Percentiles rank a stretch among this genome's conserved stretches.
Evolutionary conservation across 2,797 vertebrate genomes (phyloP).

Genomic region (Amniataba percoides): DNA sequence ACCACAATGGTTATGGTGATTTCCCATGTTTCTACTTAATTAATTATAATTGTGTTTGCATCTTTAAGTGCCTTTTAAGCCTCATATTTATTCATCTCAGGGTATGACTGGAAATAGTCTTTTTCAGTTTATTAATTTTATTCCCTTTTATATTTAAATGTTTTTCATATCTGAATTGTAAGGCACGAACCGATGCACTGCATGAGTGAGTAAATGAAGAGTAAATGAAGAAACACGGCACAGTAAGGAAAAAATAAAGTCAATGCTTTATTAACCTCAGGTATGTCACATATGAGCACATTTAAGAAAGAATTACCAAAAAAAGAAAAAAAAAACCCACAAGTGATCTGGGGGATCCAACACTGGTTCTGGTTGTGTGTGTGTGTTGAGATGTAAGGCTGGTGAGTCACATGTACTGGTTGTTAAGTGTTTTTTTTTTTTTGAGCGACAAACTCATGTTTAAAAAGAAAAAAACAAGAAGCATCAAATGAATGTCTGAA

Average conservation of each 20-base stretch:
- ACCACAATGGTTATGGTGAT: neutral
- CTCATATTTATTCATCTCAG: conserved; percentile 40
- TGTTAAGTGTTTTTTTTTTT: conserved; percentile 53
- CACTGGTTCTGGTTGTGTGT: conserved; percentile 67
- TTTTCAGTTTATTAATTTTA: neutral
- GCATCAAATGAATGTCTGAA: conserved; percentile 73
- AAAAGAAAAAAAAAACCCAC: conserved; percentile 55
- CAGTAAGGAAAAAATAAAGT: conserved; percentile 85
- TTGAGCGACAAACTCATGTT: conserved; percentile 59
- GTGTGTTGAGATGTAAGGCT: conserved; percentile 61
- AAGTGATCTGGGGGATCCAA: conserved; percentile 70
- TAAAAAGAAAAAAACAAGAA: conserved; percentile 43
- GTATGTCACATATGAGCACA: conserved; percentile 83
- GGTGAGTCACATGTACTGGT: conserved; percentile 69
- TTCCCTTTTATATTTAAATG: neutral
- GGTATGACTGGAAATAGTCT: conserved; percentile 11
- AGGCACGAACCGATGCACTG: neutral
- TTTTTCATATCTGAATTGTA: neutral
- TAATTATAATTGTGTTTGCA: conserved; percentile 16
- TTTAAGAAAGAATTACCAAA: conserved; percentile 77
- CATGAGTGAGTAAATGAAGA: conserved; percentile 65
- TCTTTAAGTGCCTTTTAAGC: conserved; percentile 38
- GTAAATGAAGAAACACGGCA: conserved; percentile 80
- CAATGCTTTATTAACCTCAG: conserved; percentile 88
- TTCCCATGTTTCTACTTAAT: neutral